Evolutionary conservation across 2,113 vertebrate species (phyloP).

Genomic region (Solea solea): DNA sequence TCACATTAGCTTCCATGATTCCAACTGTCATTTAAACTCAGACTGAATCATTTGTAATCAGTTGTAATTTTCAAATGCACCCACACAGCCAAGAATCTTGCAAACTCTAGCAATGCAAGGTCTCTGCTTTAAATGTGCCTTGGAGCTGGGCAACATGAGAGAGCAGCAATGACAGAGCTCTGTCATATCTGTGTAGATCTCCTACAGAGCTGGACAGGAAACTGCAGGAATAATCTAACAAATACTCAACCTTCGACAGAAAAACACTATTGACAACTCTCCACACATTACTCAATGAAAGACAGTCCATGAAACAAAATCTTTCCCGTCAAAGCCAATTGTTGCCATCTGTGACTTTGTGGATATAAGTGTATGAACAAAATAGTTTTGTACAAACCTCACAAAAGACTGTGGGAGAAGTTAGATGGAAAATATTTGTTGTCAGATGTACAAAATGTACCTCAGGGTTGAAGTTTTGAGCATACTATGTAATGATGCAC

Average conservation of each 20-base stretch:
- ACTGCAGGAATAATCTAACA: slow-evolving; percentile 29
- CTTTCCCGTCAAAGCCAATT: slow-evolving; percentile 59
- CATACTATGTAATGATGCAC: slow-evolving; percentile 28
- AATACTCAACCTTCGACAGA: slow-evolving; percentile 29
- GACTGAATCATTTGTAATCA: too few species aligned
- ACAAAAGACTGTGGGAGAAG: slow-evolving; percentile 17
- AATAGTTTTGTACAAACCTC: slow-evolving; percentile 20
- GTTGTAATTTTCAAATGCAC: neutral
- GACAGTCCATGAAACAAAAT: slow-evolving; percentile 55
- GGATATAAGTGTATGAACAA: slow-evolving; percentile 28
- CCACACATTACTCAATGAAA: slow-evolving; percentile 50
- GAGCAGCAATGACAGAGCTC: slow-evolving; percentile 41
- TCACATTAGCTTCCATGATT: too few species aligned
- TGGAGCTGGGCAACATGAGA: slow-evolving; percentile 50
- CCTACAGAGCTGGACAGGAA: slow-evolving; percentile 43
- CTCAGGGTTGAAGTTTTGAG: neutral
- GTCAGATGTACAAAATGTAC: slow-evolving; percentile 34
- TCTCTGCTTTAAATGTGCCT: slow-evolving; percentile 9
- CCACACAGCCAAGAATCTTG: neutral
- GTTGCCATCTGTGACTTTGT: slow-evolving; percentile 40
- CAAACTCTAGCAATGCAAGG: too few species aligned
- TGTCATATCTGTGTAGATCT: slow-evolving; percentile 36
- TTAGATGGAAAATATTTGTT: slow-evolving; percentile 26
- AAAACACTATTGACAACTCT: slow-evolving; percentile 58
- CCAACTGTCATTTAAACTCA: too few species aligned